phyloP scores from a whole-genome alignment of 2,888 invertebrate genomes.

The Coremacera marginata region DNA sequence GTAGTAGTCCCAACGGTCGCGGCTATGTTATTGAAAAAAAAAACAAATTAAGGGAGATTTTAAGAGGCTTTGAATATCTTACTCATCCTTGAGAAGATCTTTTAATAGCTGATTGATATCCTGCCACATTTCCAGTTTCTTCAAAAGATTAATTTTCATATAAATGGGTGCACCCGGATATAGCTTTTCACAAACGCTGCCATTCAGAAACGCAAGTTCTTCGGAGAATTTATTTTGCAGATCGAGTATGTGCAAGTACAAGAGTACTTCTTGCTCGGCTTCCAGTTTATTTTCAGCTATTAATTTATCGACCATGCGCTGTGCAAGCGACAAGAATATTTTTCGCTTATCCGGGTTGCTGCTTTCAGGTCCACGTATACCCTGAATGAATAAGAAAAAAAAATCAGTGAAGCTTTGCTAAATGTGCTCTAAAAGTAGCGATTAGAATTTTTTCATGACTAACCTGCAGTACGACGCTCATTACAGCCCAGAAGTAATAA shows the following conservation, averaged over 20 bases:
- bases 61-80: constrained; percentile 54
- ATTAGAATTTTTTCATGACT: constrained; percentile 39
- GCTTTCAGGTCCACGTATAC: constrained; percentile 69
- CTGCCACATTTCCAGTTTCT: constrained; percentile 80
- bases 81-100: constrained; percentile 81
- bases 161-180: constrained; percentile 78
- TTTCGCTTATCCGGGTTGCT: constrained; percentile 74
- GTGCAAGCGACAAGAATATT: constrained; percentile 87
- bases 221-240: constrained; percentile 85
- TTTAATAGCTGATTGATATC: constrained; percentile 82
- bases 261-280: constrained; percentile 92
- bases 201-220: constrained; percentile 84
- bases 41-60: not conserved
- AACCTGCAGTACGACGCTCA: constrained; percentile 96
- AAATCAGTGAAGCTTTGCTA: not conserved
- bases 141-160: constrained; percentile 80
- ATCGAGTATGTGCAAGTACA: constrained; percentile 90
- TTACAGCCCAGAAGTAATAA: constrained; percentile 98
- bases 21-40: constrained; percentile 62
- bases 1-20: constrained; percentile 82
- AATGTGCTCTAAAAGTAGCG: not conserved
- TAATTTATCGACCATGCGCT: constrained; percentile 93
- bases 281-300: constrained; percentile 89
- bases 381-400: constrained; percentile 54
- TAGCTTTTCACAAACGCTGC: constrained; percentile 78